Evolutionary conservation across 2,113 vertebrate genomes (phyloP), one percentile per base, ranked within the genome.

Genomic region (Tachuris rubrigastra): DNA sequence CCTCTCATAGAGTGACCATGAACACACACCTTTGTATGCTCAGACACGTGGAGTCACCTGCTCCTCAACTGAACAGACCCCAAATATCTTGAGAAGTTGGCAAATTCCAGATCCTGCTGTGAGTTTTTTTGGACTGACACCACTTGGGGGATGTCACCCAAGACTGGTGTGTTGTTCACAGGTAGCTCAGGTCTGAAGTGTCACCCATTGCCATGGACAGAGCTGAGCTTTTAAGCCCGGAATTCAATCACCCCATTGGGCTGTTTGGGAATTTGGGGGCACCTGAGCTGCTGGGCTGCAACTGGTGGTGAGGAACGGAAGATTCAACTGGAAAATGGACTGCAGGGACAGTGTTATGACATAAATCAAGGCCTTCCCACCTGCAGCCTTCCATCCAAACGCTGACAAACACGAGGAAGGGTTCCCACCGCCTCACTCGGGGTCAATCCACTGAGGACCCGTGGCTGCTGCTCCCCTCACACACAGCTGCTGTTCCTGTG

Each of bases 381-480:
- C 30, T 21, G 22, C 31, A 23, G 42, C 63, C 63, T 59, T 27
- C 31, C 56, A 47, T 20, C 55, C 47, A 21, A 53, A 9, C 0
- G 1, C 41, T 35, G 69, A 4, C 18, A 37, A 18, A 59, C 1
- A 1, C 0, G 1, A 25, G 65, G 15, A 55, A 49, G 56, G n/a
- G 53, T 53, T 62, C 47, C 74, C 47, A 24, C 1, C 17, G 10
- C 22, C 33, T 22, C 39, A 10, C 12, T 19, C 12, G 19, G 44
- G 73, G 46, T 6, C 6, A n/a, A 78, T 46, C 47, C 85, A 20
- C 1, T 2, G 55, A 16, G 46, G 39, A 60, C 0, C 46, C 16
- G 1, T 1, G 0, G 8, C 11, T 41, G 50, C 12, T n/a, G 16
- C 16, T 62, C 74, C 63, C 65, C 44, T 13, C 33, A 23, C 46